These are phyloP conservation scores for Oscheius sp. DNA, from an alignment of 2,888 invertebrate species.

Conservation along the genomic window DNA sequence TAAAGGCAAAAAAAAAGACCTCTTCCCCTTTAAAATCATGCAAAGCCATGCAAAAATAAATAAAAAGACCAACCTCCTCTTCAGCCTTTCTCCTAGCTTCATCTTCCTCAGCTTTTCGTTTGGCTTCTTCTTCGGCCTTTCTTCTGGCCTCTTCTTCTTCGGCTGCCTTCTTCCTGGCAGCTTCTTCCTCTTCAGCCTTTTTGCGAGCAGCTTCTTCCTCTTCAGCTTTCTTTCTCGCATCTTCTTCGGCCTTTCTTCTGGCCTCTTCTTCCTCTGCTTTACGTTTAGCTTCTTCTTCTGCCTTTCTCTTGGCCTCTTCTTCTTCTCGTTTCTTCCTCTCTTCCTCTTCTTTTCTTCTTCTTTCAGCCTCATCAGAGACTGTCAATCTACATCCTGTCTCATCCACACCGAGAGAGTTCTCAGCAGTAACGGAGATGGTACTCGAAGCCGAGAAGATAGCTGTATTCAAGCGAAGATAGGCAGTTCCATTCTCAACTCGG, in stretches of 20 bases:
- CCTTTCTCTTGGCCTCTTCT: constrained; percentile 69
- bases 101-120: background rate
- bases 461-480: constrained; percentile 59
- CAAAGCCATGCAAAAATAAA: too few relatives aligned
- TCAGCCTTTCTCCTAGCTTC: background rate
- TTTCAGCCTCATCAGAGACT: constrained; percentile 43
- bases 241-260: background rate
- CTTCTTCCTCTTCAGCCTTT: constrained; percentile 18
- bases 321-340: constrained; percentile 7
- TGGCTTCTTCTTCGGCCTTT: constrained; percentile 75
- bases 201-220: constrained; percentile 9
- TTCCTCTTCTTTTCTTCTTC: constrained; percentile 73
- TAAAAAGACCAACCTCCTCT: too few relatives aligned
- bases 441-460: constrained; percentile 35
- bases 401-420: constrained; percentile 62
- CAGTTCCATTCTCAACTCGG: constrained; percentile 47
- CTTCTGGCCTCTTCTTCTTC: constrained; percentile 69
- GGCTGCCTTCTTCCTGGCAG: constrained; percentile 7
- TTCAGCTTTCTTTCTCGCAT: constrained; percentile 17
- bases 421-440: constrained; percentile 60
- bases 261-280: constrained; percentile 15
- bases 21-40: too few relatives aligned
- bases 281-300: constrained; percentile 76
- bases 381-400: constrained; percentile 58
- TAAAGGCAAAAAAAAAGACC: too few relatives aligned